Evolutionary conservation across 2,888 invertebrate species (phyloP).

Genomic region (Dyspetes luteomarginatus): DNA sequence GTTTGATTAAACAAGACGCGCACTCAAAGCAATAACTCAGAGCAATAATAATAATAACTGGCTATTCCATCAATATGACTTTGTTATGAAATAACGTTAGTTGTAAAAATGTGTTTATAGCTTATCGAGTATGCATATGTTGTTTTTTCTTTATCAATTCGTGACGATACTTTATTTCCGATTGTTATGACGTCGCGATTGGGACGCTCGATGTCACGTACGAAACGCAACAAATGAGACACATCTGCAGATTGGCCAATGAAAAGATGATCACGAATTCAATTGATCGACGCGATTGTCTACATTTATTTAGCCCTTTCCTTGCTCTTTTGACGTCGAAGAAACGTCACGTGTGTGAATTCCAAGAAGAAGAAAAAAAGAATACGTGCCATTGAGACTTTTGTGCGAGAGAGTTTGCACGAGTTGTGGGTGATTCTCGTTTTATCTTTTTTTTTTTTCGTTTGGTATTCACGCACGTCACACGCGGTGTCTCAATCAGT

Average conservation of each 20-base stretch:
- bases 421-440: too few relatives aligned
- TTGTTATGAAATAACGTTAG: too few relatives aligned
- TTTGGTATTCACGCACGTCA: constrained; percentile 80
- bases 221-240: not conserved
- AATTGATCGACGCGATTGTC: not conserved
- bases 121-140: not conserved
- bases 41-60: too few relatives aligned
- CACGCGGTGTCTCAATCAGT: constrained; percentile 80
- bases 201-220: constrained; percentile 19
- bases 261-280: constrained; percentile 8
- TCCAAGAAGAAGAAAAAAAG: not conserved
- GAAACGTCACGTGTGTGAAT: not conserved
- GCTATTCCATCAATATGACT: too few relatives aligned
- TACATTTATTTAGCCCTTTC: not conserved
- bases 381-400: not conserved
- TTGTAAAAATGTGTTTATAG: constrained; percentile 14
- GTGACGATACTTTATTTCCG: not conserved
- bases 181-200: not conserved
- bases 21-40: too few relatives aligned
- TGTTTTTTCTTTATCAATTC: not conserved
- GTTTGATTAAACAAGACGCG: too few relatives aligned
- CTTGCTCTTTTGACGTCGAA: constrained; percentile 9
- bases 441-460: not conserved
- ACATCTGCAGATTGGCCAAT: not conserved
- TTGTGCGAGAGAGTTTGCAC: not conserved